Evolutionary conservation across 2,797 vertebrate species (phyloP), one percentile per base, ranked within the genome.

Genomic region (Falco rusticolus): DNA sequence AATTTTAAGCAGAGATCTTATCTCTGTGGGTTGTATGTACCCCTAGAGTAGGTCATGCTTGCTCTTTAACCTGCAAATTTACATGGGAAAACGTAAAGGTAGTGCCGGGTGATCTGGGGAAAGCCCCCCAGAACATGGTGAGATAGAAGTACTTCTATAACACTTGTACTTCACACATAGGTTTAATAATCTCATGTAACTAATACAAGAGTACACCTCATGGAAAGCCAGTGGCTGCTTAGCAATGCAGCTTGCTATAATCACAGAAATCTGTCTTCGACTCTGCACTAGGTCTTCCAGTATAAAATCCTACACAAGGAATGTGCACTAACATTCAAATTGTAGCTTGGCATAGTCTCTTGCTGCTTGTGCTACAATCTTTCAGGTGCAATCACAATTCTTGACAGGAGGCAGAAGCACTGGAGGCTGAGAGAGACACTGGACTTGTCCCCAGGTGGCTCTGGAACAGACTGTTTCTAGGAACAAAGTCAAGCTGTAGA

Each of bases 171-270:
- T 45, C 61, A 74, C 39, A 43, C 25, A 57, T 1, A 69, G n/a
- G 43, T 78, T 51, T 1, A 74, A 24, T 20, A 5, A 47, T 75
- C 88, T 70, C n/a, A n/a, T 1, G 43, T 45, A 6, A n/a, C 37
- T n/a, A 6, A 37, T 31, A 29, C 17, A 60, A 16, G 29, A 11
- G 57, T 16, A 16, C 0, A 5, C 14, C 39, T 87, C 1, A 2
- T 33, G 45, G 60, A 28, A 54, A 60, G 45, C 26, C 34, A 66
- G 65, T 39, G 45, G 8, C 69, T 66, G 33, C 21, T 75, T 17
- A 57, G 41, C 50, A 51, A 12, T 17, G n/a, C 63, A 60, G 22
- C 25, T 77, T 82, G 31, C 45, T 75, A 22, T 17, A 31, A 65
- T 39, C 11, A 16, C 26, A 50, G 16, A 84, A 15, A 17, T 41